Conservation (phyloP, 2,113 vertebrate species). For the Psilopogon haemacephalus region DNA sequence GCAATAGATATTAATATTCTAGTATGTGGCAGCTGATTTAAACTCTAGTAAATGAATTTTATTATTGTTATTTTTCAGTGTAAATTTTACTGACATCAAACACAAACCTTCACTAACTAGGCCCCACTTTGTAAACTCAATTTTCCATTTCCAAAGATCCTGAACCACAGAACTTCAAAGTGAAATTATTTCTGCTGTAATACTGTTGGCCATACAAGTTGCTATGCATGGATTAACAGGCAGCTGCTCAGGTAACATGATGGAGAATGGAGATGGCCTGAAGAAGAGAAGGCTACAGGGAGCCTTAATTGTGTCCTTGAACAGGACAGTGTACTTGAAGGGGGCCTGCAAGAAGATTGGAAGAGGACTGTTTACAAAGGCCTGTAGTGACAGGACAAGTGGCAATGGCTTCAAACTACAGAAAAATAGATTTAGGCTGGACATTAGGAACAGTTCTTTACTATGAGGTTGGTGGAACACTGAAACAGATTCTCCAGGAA, state of each 20-base stretch:
- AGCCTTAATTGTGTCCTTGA: too few relatives aligned
- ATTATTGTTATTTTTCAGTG: background rate
- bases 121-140: background rate
- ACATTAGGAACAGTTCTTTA: too few relatives aligned
- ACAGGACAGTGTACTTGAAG: too few relatives aligned
- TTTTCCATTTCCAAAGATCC: background rate
- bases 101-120: background rate
- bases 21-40: background rate
- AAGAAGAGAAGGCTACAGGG: too few relatives aligned
- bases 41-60: background rate
- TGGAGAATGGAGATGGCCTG: background rate
- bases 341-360: too few relatives aligned
- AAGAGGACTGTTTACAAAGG: too few relatives aligned
- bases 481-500: too few relatives aligned
- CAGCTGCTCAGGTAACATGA: background rate
- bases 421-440: too few relatives aligned
- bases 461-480: too few relatives aligned
- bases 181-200: background rate
- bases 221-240: fast-evolving
- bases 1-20: background rate
- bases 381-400: too few relatives aligned
- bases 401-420: too few relatives aligned
- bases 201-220: background rate
- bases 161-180: background rate
- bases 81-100: background rate